These are phyloP conservation scores for Amaurobius ferox DNA, from an alignment of 2,888 invertebrate genomes.

Conservation along the genomic window DNA sequence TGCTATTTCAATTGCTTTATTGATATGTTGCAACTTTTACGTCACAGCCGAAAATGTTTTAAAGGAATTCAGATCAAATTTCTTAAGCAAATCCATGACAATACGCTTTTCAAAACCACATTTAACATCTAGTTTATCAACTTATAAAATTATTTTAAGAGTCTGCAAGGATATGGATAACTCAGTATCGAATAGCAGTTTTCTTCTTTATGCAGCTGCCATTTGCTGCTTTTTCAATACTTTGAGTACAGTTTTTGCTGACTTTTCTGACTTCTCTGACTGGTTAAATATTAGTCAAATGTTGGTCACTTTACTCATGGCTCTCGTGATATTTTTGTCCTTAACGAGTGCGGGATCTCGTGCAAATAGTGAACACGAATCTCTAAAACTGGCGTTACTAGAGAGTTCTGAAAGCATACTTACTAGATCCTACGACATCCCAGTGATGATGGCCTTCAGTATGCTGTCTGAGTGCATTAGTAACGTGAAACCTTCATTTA, in stretches of 20 bases:
- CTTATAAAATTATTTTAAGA: conserved; percentile 22
- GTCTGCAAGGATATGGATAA: conserved; percentile 17
- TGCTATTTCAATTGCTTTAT: conserved; percentile 7
- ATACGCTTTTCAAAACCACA: background rate
- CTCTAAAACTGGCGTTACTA: conserved; percentile 5
- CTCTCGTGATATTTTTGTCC: conserved; percentile 22
- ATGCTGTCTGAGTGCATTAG: conserved; percentile 1
- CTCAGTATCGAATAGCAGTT: conserved; percentile 4
- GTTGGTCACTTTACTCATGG: conserved; percentile 11
- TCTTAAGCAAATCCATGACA: background rate
- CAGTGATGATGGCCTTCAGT: conserved; percentile 6
- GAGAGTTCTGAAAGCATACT: conserved; percentile 17
- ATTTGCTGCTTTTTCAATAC: conserved; percentile 41
- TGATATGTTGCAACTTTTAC: conserved; percentile 32
- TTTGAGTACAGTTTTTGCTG: background rate
- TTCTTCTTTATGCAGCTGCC: conserved; percentile 20
- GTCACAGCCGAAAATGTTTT: background rate
- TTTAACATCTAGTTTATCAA: background rate
- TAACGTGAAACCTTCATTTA: conserved; percentile 1
- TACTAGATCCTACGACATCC: background rate
- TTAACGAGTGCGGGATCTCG: conserved; percentile 1
- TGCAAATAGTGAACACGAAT: conserved; percentile 11
- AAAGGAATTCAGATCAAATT: background rate
- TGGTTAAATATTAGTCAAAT: background rate
- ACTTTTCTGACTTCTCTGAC: background rate